Conservation (phyloP, 2,797 vertebrate genomes). For the Falco berigora region DNA sequence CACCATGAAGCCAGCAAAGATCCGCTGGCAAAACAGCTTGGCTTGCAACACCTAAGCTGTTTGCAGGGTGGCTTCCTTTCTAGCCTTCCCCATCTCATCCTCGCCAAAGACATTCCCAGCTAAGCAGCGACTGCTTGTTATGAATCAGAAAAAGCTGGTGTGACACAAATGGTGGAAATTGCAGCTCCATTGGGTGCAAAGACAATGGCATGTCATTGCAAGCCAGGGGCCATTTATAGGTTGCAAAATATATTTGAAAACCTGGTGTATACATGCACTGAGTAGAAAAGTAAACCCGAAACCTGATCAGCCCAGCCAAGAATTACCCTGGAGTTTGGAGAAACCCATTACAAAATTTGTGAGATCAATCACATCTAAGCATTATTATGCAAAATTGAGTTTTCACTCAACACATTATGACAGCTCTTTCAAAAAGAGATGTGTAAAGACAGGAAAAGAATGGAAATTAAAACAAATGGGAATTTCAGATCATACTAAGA, state of each 20-base stretch:
- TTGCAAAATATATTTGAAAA: not conserved
- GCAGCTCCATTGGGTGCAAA: not conserved
- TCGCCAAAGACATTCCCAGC: not conserved
- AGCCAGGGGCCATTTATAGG: not conserved
- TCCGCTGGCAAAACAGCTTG: not conserved
- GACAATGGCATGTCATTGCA: rapidly evolving
- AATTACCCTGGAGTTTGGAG: not conserved
- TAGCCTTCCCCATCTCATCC: not conserved
- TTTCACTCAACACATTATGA: not conserved
- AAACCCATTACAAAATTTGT: not conserved
- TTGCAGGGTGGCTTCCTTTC: not conserved
- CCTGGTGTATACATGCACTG: not conserved
- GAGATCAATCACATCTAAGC: not conserved
- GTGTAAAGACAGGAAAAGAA: not conserved
- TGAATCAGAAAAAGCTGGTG: not conserved
- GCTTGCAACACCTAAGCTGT: not conserved
- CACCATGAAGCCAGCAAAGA: not conserved
- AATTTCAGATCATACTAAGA: not conserved
- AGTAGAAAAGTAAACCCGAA: not conserved
- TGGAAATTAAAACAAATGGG: not conserved
- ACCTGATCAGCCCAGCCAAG: not conserved
- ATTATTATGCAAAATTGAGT: not conserved
- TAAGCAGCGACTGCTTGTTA: not conserved
- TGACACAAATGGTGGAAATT: not conserved
- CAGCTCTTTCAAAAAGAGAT: not conserved